These are phyloP conservation scores for Mellilla xanthometata DNA, from an alignment of 2,888 invertebrate species.

Conservation along the genomic window DNA sequence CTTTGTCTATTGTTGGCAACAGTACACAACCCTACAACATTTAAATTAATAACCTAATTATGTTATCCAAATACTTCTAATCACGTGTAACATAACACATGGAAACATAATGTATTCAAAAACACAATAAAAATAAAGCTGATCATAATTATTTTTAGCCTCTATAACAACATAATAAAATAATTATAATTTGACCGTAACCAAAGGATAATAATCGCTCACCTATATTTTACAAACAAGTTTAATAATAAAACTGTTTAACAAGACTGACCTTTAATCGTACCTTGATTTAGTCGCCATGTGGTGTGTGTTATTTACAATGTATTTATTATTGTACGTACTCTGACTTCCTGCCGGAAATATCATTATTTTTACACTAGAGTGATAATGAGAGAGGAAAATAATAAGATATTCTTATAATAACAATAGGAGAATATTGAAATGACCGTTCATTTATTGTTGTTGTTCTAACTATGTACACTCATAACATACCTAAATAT, in stretches of 20 bases:
- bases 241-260: conserved; percentile 1
- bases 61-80: too few species aligned
- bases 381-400: too few species aligned
- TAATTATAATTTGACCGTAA: neutral
- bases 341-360: conserved; percentile 18
- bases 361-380: neutral
- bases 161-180: neutral
- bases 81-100: too few species aligned
- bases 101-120: too few species aligned
- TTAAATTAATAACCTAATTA: too few species aligned
- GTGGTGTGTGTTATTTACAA: neutral
- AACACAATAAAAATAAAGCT: too few species aligned
- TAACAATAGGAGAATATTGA: too few species aligned
- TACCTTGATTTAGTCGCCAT: neutral
- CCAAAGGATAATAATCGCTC: conserved; percentile 17
- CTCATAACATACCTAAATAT: too few species aligned
- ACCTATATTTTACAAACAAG: conserved; percentile 24
- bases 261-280: conserved; percentile 2
- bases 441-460: conserved; percentile 22
- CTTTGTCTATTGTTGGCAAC: too few species aligned
- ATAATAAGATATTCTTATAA: too few species aligned
- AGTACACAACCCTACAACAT: too few species aligned
- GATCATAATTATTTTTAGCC: neutral
- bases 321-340: neutral
- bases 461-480: too few species aligned